These are phyloP conservation scores for Hippocampus abdominalis DNA, from an alignment of 2,113 vertebrate species.

Conservation along the genomic window DNA sequence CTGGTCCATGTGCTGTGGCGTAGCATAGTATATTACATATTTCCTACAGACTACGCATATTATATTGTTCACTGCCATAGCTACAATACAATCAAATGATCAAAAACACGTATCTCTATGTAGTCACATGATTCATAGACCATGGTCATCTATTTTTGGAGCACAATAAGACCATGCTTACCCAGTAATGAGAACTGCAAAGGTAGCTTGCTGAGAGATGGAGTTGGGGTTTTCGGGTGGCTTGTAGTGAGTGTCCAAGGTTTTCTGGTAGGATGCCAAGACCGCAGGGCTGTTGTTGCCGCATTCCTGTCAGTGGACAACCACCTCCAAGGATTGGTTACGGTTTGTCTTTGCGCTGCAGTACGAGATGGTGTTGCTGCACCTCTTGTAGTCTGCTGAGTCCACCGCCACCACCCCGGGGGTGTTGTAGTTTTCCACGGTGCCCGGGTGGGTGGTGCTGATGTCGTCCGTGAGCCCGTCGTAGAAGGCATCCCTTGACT, in stretches of 20 bases:
- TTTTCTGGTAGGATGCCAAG: not conserved
- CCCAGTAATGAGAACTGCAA: slow-evolving; percentile 61
- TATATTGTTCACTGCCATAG: not conserved
- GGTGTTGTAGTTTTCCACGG: not conserved
- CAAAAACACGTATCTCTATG: not conserved
- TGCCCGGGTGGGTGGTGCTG: not conserved
- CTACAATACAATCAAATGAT: not conserved
- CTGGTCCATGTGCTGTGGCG: not conserved
- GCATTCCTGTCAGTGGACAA: not conserved
- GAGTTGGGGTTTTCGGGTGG: fast-evolving
- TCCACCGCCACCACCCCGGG: not conserved
- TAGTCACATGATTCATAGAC: not conserved
- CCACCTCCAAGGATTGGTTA: not conserved
- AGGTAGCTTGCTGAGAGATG: slow-evolving; percentile 59
- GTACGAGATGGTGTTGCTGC: not conserved
- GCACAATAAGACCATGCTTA: slow-evolving; percentile 21
- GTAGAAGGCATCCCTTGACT: too few species aligned
- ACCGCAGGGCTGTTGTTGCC: too few species aligned
- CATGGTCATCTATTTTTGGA: not conserved
- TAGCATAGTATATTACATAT: too few species aligned
- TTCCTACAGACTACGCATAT: not conserved
- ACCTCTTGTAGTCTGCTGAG: not conserved
- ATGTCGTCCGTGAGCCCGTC: too few species aligned
- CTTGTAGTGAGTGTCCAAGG: not conserved
- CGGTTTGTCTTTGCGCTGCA: not conserved